Evolutionary conservation across 1,140 invertebrate species (phyloP), one percentile per base, ranked within the genome.

Genomic region (Paracyclopina nana): DNA sequence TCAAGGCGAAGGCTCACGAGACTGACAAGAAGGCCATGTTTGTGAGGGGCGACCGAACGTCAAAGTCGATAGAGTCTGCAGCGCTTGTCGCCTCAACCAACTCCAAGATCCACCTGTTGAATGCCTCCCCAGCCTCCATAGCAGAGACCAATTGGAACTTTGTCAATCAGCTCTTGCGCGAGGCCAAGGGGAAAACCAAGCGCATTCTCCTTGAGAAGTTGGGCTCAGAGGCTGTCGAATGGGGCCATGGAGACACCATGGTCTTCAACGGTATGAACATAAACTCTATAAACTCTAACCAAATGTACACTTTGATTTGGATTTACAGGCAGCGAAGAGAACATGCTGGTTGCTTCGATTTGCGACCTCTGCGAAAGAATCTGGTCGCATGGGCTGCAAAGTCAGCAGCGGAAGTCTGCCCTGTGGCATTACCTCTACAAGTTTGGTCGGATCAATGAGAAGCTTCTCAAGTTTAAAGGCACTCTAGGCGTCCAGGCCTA

Each of bases 121-220:
- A 78, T 55, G 74, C 76, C 55, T 80, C 78, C 54, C 78, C 79
- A 4, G 79, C 82, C 4, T 68, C 82, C n/a, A 82, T 90, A 57
- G 87, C 86, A n/a, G 87, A 95, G 65, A 86, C 86, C 12, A 96
- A 98, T 67, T 92, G 87, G 80, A 87, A 84, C 31, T 98, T 98
- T 70, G 90, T 99, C 16, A 87, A 97, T 61, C 88, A 91, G 60
- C 70, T 98, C 54, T 68, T 98, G 12, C 88, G 88, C 80, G 83
- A 87, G 63, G 83, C 81, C 54, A 87, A 86, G 67, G 75, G 73
- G 25, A 83, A 90, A 73, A 97, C 92, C 1, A 98, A 98, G 68
- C 70, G 90, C 60, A 96, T 98, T 86, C 65, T 97, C 26, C 76
- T 99, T 0, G 87, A 94, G 58, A 98, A 98, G 70, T 86, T 99